A percentile compares a stretch with the other conserved stretches of the same genome.
These are phyloP conservation scores for Phallusia fumigata DNA, from an alignment of 23 tunicate species.

Conservation along the genomic window DNA sequence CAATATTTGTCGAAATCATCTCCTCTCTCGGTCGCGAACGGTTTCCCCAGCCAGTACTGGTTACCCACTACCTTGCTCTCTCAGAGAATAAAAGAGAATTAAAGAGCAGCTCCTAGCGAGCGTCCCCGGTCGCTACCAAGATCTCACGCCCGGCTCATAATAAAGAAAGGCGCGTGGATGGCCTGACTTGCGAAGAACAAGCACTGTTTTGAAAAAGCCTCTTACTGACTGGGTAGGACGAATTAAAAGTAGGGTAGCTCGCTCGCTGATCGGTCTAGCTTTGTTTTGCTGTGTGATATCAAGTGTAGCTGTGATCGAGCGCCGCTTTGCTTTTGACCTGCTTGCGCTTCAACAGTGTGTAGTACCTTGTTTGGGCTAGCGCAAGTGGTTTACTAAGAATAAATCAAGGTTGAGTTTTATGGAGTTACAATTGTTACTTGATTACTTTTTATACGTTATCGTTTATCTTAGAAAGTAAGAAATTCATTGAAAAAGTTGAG, in stretches of 20 bases:
- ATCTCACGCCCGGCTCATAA: background rate
- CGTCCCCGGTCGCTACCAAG: background rate
- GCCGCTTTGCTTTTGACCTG: no score
- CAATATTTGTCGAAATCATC: constrained; percentile 2
- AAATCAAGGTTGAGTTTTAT: no score
- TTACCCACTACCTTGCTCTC: background rate
- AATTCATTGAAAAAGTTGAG: no score
- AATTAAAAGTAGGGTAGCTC: constrained; percentile 7
- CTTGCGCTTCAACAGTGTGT: no score
- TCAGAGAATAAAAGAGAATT: background rate
- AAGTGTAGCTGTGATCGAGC: background rate
- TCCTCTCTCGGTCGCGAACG: background rate
- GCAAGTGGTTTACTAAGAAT: no score
- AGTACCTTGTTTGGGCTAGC: no score
- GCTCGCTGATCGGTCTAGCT: constrained; percentile 7
- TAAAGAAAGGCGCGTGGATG: constrained; percentile 2
- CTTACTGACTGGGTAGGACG: background rate
- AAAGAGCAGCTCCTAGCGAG: background rate
- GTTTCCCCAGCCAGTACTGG: background rate
- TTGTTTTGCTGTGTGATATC: constrained; percentile 3
- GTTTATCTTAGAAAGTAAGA: no score
- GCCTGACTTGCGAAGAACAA: background rate
- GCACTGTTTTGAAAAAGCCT: background rate
- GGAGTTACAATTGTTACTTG: no score
- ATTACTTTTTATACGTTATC: no score